These are phyloP conservation scores for Heliconius ismenius DNA, from an alignment of 2,888 invertebrate genomes.

Conservation along the genomic window DNA sequence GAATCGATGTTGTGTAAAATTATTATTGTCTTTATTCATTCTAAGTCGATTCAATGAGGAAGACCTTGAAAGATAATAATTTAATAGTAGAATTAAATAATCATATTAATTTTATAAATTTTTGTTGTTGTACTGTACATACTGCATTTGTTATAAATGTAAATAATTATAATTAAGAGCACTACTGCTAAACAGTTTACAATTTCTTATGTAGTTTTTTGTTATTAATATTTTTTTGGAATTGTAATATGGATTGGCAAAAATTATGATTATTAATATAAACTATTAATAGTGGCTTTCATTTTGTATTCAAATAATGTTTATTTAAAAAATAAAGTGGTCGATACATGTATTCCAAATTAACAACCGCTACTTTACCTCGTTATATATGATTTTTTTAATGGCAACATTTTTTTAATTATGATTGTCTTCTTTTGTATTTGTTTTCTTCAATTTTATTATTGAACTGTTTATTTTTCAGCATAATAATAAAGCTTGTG, in stretches of 20 bases:
- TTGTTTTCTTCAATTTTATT: neutral
- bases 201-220: no score
- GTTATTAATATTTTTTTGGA: neutral
- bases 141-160: conserved; percentile 25
- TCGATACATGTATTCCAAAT: neutral
- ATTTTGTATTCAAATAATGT: no score
- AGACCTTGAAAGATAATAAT: conserved; percentile 35
- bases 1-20: conserved; percentile 16
- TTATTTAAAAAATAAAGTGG: neutral
- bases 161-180: neutral
- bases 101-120: conserved; percentile 16
- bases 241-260: neutral
- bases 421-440: neutral
- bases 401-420: neutral
- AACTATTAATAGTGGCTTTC: neutral
- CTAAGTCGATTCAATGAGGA: conserved; percentile 26
- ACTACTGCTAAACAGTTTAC: no score
- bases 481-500: neutral
- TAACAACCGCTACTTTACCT: conserved; percentile 6
- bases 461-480: neutral
- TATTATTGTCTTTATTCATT: neutral
- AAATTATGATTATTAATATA: neutral
- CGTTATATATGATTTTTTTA: neutral
- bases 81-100: conserved; percentile 21
- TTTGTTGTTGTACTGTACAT: conserved; percentile 26